Evolutionary conservation across 2,888 invertebrate species (phyloP).

Genomic region (Fragum sueziense): DNA sequence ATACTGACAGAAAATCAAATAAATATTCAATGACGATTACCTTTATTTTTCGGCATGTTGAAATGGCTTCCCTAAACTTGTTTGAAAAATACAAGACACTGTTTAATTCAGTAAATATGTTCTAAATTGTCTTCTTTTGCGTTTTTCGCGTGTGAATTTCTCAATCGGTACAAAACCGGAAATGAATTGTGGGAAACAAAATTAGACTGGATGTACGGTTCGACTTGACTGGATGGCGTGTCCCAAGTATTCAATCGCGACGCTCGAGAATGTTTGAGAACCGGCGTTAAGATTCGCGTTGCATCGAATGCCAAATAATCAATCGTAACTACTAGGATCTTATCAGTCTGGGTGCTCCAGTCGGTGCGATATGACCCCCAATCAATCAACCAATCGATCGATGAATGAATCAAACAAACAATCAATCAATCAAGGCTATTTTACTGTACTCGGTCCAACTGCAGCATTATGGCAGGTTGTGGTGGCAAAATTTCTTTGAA

Average conservation of each 20-base stretch:
- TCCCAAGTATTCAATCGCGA: too few relatives aligned
- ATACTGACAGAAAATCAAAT: not conserved
- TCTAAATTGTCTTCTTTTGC: not conserved
- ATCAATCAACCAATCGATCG: constrained; percentile 4
- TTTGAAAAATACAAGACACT: too few relatives aligned
- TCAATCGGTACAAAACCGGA: not conserved
- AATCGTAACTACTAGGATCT: too few relatives aligned
- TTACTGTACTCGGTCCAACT: too few relatives aligned
- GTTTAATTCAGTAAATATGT: not conserved
- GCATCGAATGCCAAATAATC: too few relatives aligned
- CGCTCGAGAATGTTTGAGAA: too few relatives aligned
- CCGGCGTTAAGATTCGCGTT: too few relatives aligned
- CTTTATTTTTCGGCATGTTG: constrained; percentile 43
- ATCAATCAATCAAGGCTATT: not conserved
- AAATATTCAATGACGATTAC: not conserved
- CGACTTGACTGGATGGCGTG: too few relatives aligned
- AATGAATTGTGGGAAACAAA: not conserved
- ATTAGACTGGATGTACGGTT: not conserved
- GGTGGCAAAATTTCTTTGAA: too few relatives aligned
- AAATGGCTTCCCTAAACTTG: too few relatives aligned
- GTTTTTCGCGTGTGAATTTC: not conserved
- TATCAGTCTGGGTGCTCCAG: not conserved
- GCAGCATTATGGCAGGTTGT: too few relatives aligned
- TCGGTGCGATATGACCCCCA: not conserved
- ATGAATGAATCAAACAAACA: not conserved